These are phyloP conservation scores for Drosophila guanche DNA, from an alignment of 1,140 invertebrate species.

Conservation along the genomic window DNA sequence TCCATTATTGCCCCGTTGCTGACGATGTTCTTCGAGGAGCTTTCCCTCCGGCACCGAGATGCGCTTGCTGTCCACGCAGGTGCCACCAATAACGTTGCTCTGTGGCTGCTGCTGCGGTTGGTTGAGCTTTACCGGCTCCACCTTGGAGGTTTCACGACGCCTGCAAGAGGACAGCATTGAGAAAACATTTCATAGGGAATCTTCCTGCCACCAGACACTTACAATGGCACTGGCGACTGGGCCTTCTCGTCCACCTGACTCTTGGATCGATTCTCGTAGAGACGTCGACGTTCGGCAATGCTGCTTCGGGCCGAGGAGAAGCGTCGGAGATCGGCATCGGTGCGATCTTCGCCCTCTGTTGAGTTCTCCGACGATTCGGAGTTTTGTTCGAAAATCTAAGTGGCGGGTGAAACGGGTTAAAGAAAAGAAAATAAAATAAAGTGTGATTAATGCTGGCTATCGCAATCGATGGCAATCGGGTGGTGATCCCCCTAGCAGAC, in stretches of 20 bases:
- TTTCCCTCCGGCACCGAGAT: conserved; percentile 81
- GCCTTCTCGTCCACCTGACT: conserved; percentile 87
- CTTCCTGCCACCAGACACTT: conserved; percentile 48
- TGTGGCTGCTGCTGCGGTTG: conserved; percentile 27
- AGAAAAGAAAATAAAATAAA: background rate
- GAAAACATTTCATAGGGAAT: background rate
- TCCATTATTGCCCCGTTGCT: conserved; percentile 60
- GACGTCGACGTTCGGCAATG: conserved; percentile 90
- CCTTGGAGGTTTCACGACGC: conserved; percentile 75
- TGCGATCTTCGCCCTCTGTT: conserved; percentile 78
- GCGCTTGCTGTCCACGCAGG: conserved; percentile 60
- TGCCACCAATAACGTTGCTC: conserved; percentile 12
- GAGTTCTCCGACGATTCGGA: conserved; percentile 82
- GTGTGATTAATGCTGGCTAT: conserved; percentile 7
- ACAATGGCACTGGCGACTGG: conserved; percentile 88
- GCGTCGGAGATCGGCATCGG: conserved; percentile 79
- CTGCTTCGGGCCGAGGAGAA: conserved; percentile 86
- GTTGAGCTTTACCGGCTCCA: conserved; percentile 66
- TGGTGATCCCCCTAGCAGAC: conserved; percentile 54
- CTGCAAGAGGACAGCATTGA: conserved; percentile 20
- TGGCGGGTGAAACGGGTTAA: background rate
- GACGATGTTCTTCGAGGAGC: conserved; percentile 69
- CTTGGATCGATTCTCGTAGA: conserved; percentile 89
- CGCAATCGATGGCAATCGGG: background rate
- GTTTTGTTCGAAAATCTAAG: conserved; percentile 81